These are phyloP conservation scores for Noctua fimbriata DNA, from an alignment of 2,888 invertebrate species.

Conservation along the genomic window DNA sequence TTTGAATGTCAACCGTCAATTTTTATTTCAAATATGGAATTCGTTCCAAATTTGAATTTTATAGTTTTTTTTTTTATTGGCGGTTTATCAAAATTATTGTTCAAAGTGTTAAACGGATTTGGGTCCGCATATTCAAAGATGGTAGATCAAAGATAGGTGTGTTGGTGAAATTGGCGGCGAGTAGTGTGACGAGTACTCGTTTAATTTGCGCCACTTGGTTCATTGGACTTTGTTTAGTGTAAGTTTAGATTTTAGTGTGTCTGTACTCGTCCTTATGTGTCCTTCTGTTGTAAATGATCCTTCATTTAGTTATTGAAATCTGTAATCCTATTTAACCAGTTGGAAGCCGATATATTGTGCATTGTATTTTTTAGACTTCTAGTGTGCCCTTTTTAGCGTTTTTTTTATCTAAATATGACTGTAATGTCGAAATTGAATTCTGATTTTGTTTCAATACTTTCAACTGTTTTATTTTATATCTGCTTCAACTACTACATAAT, in stretches of 20 bases:
- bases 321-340: slow-evolving; percentile 3
- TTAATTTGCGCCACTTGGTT: slow-evolving; percentile 86
- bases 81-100: neutral
- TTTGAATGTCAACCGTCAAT: slow-evolving; percentile 8
- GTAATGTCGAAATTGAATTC: neutral
- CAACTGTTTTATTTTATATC: neutral
- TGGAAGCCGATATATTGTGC: neutral
- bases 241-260: slow-evolving; percentile 78
- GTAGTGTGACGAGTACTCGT: slow-evolving; percentile 86
- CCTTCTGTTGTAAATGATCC: slow-evolving; percentile 61
- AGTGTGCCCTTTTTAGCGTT: neutral
- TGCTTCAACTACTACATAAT: slow-evolving; percentile 20
- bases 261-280: slow-evolving; percentile 83
- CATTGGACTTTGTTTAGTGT: slow-evolving; percentile 81
- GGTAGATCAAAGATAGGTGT: slow-evolving; percentile 64
- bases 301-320: slow-evolving; percentile 28
- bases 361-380: neutral
- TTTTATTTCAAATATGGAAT: neutral
- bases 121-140: slow-evolving; percentile 45
- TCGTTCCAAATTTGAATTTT: neutral
- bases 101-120: neutral
- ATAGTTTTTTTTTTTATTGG: neutral
- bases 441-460: neutral
- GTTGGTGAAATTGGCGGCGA: slow-evolving; percentile 76
- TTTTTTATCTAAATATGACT: neutral